Evolutionary conservation across 1,140 invertebrate genomes (phyloP).

Genomic region (Hydropsyche tenuis): DNA sequence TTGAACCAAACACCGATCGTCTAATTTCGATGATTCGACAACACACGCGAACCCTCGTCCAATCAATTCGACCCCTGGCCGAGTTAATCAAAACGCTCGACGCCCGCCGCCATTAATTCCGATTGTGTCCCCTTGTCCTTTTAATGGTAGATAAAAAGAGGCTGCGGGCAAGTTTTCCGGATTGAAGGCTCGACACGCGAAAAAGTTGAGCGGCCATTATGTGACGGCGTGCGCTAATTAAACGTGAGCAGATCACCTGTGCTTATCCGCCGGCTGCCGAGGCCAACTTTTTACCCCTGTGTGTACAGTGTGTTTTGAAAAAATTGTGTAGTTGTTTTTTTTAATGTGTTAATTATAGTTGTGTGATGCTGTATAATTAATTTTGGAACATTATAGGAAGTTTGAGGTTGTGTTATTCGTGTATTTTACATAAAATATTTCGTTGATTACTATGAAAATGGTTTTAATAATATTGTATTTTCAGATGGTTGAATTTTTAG

Average conservation of each 20-base stretch:
- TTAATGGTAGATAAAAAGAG: not conserved
- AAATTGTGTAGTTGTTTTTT: no score
- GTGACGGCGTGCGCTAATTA: slow-evolving; percentile 35
- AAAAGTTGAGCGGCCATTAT: slow-evolving; percentile 28
- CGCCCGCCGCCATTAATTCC: not conserved
- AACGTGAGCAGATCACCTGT: slow-evolving; percentile 38
- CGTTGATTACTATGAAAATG: no score
- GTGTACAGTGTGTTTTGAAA: no score
- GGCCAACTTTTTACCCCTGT: slow-evolving; percentile 19
- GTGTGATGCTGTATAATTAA: no score
- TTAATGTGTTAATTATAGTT: no score
- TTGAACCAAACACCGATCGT: no score
- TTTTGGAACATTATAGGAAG: no score
- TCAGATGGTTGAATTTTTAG: no score
- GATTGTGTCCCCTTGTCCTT: not conserved
- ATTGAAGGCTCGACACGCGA: not conserved
- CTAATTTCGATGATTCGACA: slow-evolving; percentile 1
- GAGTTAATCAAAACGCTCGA: not conserved
- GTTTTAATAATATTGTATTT: no score
- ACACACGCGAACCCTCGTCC: not conserved
- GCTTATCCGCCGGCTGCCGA: slow-evolving; percentile 1
- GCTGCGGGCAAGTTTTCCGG: not conserved
- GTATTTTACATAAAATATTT: no score
- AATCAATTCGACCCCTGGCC: not conserved
- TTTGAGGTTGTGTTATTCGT: no score